Conservation (phyloP, 37 sponge, comb jelly and placozoan genomes). For the Dysidea cf. avara region DNA sequence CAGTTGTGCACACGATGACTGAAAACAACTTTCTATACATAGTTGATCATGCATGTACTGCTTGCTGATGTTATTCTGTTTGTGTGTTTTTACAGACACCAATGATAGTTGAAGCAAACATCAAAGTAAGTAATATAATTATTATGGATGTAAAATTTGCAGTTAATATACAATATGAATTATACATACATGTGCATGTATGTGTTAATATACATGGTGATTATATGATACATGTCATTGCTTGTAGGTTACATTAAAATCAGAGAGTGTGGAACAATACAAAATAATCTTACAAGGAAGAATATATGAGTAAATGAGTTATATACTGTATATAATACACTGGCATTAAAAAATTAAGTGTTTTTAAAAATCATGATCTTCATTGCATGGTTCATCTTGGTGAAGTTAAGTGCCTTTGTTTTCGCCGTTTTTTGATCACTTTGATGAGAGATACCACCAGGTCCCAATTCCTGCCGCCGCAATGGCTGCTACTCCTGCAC, state of each 20-base stretch:
- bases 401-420: neutral
- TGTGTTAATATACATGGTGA: no score
- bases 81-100: no score
- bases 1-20: no score
- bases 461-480: no score
- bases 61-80: no score
- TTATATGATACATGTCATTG: slow-evolving; percentile 2
- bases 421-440: no score
- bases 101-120: slow-evolving; percentile 24
- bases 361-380: neutral
- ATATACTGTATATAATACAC: neutral
- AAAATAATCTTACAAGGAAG: neutral
- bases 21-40: no score
- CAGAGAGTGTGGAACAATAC: slow-evolving; percentile 12
- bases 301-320: neutral
- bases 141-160: neutral
- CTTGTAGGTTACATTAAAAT: slow-evolving; percentile 17
- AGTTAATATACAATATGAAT: no score
- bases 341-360: neutral
- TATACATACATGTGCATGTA: no score
- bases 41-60: no score
- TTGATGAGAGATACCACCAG: no score
- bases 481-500: no score
- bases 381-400: neutral
- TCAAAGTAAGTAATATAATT: slow-evolving; percentile 42